These are phyloP conservation scores for Cacoxenus indagator DNA, from an alignment of 2,888 invertebrate species.

Conservation along the genomic window DNA sequence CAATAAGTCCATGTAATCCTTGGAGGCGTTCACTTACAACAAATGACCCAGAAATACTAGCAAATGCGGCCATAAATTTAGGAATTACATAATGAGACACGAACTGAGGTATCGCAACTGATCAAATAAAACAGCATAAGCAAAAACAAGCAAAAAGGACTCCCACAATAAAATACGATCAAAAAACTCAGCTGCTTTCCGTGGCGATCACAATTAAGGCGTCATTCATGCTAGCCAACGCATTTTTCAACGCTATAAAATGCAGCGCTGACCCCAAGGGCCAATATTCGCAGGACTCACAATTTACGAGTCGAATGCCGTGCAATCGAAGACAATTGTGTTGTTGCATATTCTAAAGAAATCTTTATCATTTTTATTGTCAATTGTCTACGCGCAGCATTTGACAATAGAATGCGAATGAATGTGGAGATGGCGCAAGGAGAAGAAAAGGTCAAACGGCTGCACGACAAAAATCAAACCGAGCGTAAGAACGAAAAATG, in stretches of 20 bases:
- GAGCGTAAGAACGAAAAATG: constrained; percentile 82
- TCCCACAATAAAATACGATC: constrained; percentile 47
- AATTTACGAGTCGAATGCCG: constrained; percentile 24
- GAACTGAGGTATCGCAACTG: constrained; percentile 12
- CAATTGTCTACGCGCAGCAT: constrained; percentile 44
- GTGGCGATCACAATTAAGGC: constrained; percentile 55
- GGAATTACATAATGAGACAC: constrained; percentile 36
- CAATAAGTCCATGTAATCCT: background rate
- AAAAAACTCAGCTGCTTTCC: constrained; percentile 49
- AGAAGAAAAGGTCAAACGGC: constrained; percentile 52
- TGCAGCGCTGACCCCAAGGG: constrained; percentile 35
- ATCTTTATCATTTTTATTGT: constrained; percentile 59
- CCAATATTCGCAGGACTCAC: background rate
- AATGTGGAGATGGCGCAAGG: constrained; percentile 40
- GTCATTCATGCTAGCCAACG: constrained; percentile 49
- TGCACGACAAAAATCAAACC: constrained; percentile 38
- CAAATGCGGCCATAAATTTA: constrained; percentile 23
- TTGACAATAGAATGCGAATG: constrained; percentile 46
- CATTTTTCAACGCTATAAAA: constrained; percentile 39
- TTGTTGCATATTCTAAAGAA: constrained; percentile 39
- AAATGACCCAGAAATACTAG: background rate
- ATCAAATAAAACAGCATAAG: constrained; percentile 29
- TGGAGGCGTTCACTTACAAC: background rate
- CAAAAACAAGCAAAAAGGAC: constrained; percentile 40
- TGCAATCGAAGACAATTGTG: constrained; percentile 40